A percentile compares a stretch with the other conserved stretches of the same genome.
phyloP scores from a whole-genome alignment of 2,113 vertebrate genomes.

The Rhinoptilus africanus region DNA sequence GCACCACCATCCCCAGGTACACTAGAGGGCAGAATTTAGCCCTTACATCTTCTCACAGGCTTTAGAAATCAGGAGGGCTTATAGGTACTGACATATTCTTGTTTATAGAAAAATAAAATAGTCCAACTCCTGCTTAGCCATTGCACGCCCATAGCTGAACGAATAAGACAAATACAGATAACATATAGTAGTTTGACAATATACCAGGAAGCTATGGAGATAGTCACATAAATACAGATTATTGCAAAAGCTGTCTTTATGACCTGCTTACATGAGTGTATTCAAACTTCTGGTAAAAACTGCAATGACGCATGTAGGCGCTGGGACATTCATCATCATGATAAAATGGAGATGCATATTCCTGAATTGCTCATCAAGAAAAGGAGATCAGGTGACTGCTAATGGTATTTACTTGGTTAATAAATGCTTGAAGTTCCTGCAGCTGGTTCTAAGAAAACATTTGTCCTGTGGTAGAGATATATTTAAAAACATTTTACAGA shows the following conservation, averaged over 20 bases:
- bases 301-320: fast-evolving
- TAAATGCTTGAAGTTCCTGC: background rate
- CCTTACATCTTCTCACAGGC: background rate
- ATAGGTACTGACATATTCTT: background rate
- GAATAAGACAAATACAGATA: background rate
- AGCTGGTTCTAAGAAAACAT: background rate
- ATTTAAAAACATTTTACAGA: background rate
- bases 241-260: background rate
- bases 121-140: background rate
- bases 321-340: background rate
- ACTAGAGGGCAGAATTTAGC: slow-evolving; percentile 49
- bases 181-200: background rate
- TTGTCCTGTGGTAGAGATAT: background rate
- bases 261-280: no score
- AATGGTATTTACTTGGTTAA: background rate
- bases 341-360: background rate
- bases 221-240: background rate
- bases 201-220: background rate
- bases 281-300: background rate
- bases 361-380: background rate
- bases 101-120: background rate
- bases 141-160: background rate
- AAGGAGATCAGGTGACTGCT: background rate
- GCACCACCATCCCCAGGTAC: background rate
- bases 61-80: background rate